Percentiles rank a stretch among this genome's conserved stretches.
Conservation (phyloP, 1,140 invertebrate genomes). For the Brachionus sp. region DNA sequence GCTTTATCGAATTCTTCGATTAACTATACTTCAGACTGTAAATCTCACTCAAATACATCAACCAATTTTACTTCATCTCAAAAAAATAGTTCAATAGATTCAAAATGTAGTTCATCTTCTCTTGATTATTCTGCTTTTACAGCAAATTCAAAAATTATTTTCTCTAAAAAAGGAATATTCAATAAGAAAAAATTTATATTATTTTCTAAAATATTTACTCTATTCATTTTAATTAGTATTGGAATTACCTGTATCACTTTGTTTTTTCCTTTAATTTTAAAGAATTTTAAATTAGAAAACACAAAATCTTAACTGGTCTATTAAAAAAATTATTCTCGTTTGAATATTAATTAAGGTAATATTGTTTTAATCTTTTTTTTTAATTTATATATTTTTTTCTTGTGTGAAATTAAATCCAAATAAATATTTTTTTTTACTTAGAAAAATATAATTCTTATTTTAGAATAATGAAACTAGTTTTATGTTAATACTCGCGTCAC, state of each 20-base stretch:
- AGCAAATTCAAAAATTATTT: background rate
- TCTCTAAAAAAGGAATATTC: background rate
- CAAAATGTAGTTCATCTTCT: background rate
- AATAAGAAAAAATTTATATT: background rate
- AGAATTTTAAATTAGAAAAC: background rate
- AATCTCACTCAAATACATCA: background rate
- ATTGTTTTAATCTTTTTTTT: no score
- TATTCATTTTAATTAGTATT: background rate
- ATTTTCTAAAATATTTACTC: background rate
- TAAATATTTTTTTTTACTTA: no score
- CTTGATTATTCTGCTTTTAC: background rate
- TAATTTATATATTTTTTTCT: no score
- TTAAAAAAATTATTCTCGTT: no score
- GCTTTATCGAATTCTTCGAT: background rate
- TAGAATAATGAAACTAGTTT: no score
- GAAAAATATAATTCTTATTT: no score
- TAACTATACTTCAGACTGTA: no score
- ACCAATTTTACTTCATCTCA: background rate
- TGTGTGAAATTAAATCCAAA: no score
- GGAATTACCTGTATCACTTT: background rate
- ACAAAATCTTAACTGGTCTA: background rate
- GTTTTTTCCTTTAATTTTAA: background rate
- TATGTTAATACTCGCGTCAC: no score
- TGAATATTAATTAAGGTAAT: no score
- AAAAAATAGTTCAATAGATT: background rate